Evolutionary conservation across 35 echinoderm and acorn worm species (phyloP), one percentile per base, ranked within the genome.

Genomic region (Stichopus chloronotus): DNA sequence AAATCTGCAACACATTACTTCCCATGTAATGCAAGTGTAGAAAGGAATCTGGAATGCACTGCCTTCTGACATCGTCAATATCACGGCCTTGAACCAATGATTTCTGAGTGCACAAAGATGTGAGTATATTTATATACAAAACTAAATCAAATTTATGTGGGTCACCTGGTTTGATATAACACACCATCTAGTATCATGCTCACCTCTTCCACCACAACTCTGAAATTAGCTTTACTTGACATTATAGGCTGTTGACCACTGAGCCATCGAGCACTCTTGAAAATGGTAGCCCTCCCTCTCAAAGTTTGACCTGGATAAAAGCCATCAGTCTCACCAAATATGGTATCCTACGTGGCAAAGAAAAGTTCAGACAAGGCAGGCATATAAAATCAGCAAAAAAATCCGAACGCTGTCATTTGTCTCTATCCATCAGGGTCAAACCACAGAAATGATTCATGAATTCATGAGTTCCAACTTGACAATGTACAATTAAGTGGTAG

Each of bases 191-290:
- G 30, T 43, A 43, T 43, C 30, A 43, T 43, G 3, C 30, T 82
- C 10, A 99, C 97, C 97, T 96, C 95, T 92, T 99, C 97, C 16
- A 99, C 97, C n/a, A 83, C 81, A 20, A 95, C 95, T 63, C 91
- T 96, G 92, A 99, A 96, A 55, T 95, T 86, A 16, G 89, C 91
- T 88, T 94, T 96, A 89, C 90, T 96, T 23, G 91, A 90, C 21
- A 99, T 91, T 59, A 96, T 95, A 52, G 97, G 97, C 58, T 96
- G 95, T 25, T 92, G 92, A 72, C 97, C 97, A 77, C 92, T 95
- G 43, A 99, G 78, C 97, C 97, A 99, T 17, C 76, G 81, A 53
- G 97, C 95, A 78, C 91, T 93, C 92, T 99, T 99, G 93, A 99
- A 99, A 25, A 88, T 94, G 16, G 71, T 61, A 13, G 95, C 72